Evolutionary conservation across 1,140 invertebrate species (phyloP).

Genomic region (Bombus waltoni): DNA sequence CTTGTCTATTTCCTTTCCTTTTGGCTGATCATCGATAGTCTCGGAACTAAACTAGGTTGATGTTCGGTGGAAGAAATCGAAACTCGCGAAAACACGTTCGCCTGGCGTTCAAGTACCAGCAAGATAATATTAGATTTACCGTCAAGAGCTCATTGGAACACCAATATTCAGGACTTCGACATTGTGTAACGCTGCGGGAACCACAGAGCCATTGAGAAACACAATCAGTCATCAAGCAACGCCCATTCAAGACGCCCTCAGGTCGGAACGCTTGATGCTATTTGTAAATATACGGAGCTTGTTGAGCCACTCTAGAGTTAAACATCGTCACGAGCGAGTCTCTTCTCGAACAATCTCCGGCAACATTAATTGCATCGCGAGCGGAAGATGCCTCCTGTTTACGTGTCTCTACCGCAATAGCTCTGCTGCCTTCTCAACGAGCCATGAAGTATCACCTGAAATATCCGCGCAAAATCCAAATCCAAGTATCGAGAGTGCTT

Average conservation of each 20-base stretch:
- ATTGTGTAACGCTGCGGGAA: not conserved
- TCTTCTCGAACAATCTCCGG: not conserved
- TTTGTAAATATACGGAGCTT: slow-evolving; percentile 17
- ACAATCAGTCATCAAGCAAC: slow-evolving; percentile 23
- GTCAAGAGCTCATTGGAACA: not conserved
- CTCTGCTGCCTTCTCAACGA: not conserved
- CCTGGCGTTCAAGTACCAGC: not conserved
- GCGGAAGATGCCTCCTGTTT: not conserved
- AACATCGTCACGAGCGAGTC: slow-evolving; percentile 11
- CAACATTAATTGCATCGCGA: slow-evolving; percentile 19
- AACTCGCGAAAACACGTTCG: not conserved
- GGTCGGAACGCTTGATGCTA: not conserved
- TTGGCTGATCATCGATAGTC: not conserved
- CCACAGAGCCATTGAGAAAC: slow-evolving; percentile 10
- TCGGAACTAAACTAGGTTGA: too few relatives aligned
- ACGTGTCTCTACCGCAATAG: not conserved
- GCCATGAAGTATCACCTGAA: too few relatives aligned
- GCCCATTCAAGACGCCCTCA: not conserved
- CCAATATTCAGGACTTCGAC: too few relatives aligned
- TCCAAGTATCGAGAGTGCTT: not conserved
- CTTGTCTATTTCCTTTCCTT: not conserved
- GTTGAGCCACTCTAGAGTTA: slow-evolving; percentile 1
- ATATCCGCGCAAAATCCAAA: not conserved
- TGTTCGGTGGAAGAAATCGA: not conserved
- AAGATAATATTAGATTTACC: slow-evolving; percentile 15